Percentiles rank a stretch among this genome's conserved stretches.
phyloP scores from a whole-genome alignment of 2,113 vertebrate species.

The Spermophilus dauricus region DNA sequence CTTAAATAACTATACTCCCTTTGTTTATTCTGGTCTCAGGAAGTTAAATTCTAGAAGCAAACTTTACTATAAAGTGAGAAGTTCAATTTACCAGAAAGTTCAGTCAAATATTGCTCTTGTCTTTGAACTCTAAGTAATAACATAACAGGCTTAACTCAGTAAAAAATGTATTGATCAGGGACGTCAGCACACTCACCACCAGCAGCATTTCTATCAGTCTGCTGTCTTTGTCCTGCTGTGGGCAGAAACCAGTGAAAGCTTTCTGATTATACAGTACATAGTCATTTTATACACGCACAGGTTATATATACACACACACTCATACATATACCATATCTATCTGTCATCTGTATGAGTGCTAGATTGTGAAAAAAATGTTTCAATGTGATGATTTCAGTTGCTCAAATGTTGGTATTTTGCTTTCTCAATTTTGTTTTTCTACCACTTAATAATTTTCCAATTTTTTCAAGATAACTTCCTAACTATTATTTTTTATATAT shows the following conservation, averaged over 20 bases:
- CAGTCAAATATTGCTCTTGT: not conserved
- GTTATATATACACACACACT: not conserved
- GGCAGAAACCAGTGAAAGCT: no score
- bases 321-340: not conserved
- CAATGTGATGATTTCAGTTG: not conserved
- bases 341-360: not conserved
- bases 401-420: not conserved
- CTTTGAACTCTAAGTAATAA: conserved; percentile 8
- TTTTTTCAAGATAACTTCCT: conserved; percentile 12
- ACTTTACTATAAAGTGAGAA: not conserved
- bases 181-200: no score
- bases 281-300: not conserved
- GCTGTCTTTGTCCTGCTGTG: no score
- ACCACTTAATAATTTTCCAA: not conserved
- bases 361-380: conserved; percentile 44
- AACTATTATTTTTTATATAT: not conserved
- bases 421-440: conserved; percentile 38
- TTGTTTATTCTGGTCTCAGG: not conserved
- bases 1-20: not conserved
- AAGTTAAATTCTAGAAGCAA: not conserved
- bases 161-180: not conserved
- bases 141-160: not conserved
- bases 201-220: no score
- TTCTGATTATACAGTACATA: not conserved
- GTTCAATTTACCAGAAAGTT: conserved; percentile 50